Evolutionary conservation across 2,113 vertebrate species (phyloP).

Genomic region (Rhea pennata): DNA sequence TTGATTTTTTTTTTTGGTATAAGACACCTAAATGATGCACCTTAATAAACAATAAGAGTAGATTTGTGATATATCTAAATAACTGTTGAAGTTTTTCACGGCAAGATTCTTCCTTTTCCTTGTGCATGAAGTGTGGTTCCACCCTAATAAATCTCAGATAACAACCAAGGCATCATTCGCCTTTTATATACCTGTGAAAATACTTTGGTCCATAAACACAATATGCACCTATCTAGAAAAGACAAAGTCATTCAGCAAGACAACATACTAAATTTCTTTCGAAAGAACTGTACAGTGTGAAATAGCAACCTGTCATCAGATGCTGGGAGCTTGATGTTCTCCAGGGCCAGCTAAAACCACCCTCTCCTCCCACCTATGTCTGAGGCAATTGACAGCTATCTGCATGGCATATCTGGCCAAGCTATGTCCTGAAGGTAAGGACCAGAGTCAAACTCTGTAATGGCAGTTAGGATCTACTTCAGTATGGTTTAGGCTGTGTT

Average conservation of each 20-base stretch:
- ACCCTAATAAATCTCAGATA: constrained; percentile 23
- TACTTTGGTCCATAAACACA: constrained; percentile 19
- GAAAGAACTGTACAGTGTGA: constrained; percentile 71
- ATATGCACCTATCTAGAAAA: constrained; percentile 11
- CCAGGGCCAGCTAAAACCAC: constrained; percentile 38
- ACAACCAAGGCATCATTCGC: neutral
- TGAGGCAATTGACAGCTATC: constrained; percentile 29
- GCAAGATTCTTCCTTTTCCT: neutral
- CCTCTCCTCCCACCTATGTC: constrained; percentile 35
- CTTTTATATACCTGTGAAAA: constrained; percentile 37
- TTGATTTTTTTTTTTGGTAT: neutral
- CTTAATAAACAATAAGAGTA: neutral
- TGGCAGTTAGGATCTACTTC: neutral
- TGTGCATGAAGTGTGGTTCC: neutral
- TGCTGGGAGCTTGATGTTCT: constrained; percentile 34
- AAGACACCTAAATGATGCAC: neutral
- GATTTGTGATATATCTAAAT: neutral
- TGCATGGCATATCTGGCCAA: neutral
- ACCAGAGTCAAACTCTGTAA: neutral
- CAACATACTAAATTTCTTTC: constrained; percentile 56
- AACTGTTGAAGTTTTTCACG: neutral
- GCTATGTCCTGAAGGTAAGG: neutral
- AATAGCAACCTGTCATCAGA: constrained; percentile 72
- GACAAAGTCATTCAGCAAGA: constrained; percentile 34
- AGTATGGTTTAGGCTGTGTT: neutral